A percentile compares a stretch with the other conserved stretches of the same genome.
Conservation (phyloP, 2,888 invertebrate species). For the Drosophila dives region DNA sequence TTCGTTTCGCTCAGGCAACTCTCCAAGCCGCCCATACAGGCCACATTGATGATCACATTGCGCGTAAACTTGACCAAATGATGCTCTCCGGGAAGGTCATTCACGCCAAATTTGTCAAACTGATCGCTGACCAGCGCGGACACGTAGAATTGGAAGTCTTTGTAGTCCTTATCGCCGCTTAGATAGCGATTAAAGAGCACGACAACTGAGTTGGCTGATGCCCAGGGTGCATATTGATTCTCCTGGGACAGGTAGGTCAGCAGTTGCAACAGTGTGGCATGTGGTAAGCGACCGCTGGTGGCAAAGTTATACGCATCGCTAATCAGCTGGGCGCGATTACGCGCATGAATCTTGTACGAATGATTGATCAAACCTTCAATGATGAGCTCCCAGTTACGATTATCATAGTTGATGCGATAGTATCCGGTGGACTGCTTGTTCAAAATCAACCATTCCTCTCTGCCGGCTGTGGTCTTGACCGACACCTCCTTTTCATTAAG, state of each 20-base stretch:
- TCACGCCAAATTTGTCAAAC: conserved; percentile 78
- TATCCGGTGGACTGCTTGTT: conserved; percentile 83
- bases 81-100: conserved; percentile 76
- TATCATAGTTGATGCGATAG: conserved; percentile 90
- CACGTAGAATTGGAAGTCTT: conserved; percentile 67
- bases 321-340: conserved; percentile 93
- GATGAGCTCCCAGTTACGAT: conserved; percentile 88
- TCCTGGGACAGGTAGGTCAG: conserved; percentile 80
- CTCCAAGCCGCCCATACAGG: conserved; percentile 77
- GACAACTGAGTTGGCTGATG: conserved; percentile 70
- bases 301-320: conserved; percentile 88
- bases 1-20: conserved; percentile 79
- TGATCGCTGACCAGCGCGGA: conserved; percentile 67
- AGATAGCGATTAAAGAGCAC: conserved; percentile 73
- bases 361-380: conserved; percentile 87
- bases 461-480: conserved; percentile 30
- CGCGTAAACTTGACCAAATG: conserved; percentile 80
- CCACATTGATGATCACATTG: conserved; percentile 78
- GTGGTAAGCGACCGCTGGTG: conserved; percentile 64
- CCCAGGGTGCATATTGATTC: conserved; percentile 83
- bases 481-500: conserved; percentile 30
- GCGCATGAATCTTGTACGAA: conserved; percentile 89
- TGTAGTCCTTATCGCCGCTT: conserved; percentile 71
- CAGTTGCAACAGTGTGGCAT: conserved; percentile 71
- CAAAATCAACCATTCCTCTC: conserved; percentile 80